Percentiles rank a stretch among this genome's conserved stretches.
Conservation (phyloP, 1,140 invertebrate genomes). For the Rhynchophorus ferrugineus region DNA sequence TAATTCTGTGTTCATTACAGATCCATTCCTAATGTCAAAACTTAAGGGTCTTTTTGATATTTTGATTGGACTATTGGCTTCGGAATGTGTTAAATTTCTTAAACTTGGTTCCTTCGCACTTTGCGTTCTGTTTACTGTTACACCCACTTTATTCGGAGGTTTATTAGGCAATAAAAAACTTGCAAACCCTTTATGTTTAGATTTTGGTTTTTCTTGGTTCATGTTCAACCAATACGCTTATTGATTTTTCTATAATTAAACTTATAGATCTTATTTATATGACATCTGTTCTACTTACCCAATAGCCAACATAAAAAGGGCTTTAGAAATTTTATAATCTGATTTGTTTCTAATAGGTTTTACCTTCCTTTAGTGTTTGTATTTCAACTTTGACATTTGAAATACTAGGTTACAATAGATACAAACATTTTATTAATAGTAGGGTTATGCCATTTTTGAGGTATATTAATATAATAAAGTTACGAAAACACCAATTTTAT, state of each 20-base stretch:
- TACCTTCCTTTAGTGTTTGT: not conserved
- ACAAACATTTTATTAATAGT: no score
- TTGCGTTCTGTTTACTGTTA: slow-evolving; percentile 32
- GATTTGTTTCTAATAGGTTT: not conserved
- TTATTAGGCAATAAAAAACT: slow-evolving; percentile 37
- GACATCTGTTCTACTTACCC: not conserved
- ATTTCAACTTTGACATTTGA: not conserved
- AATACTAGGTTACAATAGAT: no score
- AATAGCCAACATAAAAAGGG: not conserved
- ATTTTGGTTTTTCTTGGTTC: slow-evolving; percentile 16
- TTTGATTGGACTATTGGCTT: slow-evolving; percentile 29
- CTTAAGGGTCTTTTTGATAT: slow-evolving; percentile 37
- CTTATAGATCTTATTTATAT: not conserved
- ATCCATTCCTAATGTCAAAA: slow-evolving; percentile 27
- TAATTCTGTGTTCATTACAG: slow-evolving; percentile 14
- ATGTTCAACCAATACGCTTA: slow-evolving; percentile 17
- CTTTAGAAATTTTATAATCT: not conserved
- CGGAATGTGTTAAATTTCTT: slow-evolving; percentile 26
- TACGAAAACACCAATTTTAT: no score
- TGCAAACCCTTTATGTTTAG: slow-evolving; percentile 22
- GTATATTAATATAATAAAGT: no score
- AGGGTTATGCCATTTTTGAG: no score
- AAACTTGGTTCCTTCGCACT: slow-evolving; percentile 31
- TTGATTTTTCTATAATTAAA: slow-evolving; percentile 29
- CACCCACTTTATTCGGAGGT: slow-evolving; percentile 38